Evolutionary conservation across 2,113 vertebrate species (phyloP).

Genomic region (Apteryx mantelli): DNA sequence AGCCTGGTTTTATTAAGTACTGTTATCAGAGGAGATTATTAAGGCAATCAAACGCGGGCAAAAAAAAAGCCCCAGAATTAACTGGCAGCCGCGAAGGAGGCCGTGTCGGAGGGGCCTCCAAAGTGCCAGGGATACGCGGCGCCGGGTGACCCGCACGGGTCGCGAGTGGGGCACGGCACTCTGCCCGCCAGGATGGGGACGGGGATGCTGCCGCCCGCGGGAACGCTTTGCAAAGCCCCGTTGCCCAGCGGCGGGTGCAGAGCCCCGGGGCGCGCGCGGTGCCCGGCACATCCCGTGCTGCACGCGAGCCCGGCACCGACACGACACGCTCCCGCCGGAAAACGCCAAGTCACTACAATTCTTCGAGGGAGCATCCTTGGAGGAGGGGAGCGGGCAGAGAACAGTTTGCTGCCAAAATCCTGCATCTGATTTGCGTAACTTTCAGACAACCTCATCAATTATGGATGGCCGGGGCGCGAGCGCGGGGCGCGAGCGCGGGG

Average conservation of each 20-base stretch:
- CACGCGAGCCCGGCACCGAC: no score
- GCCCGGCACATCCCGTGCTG: no score
- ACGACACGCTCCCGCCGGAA: background rate
- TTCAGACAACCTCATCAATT: conserved; percentile 75
- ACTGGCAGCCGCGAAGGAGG: background rate
- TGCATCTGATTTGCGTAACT: conserved; percentile 66
- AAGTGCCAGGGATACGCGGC: no score
- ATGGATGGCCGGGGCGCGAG: conserved; percentile 58
- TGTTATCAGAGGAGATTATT: conserved; percentile 68
- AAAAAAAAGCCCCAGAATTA: conserved; percentile 11
- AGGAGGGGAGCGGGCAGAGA: conserved; percentile 47
- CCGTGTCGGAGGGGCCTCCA: background rate
- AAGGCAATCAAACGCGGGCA: conserved; percentile 53
- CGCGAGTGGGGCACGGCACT: no score
- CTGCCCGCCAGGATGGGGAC: no score
- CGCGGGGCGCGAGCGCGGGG: background rate
- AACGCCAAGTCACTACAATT: conserved; percentile 67
- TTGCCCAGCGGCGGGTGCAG: no score
- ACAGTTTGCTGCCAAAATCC: conserved; percentile 60
- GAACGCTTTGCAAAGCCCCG: no score
- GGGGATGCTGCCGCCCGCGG: no score
- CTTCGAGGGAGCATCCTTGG: conserved; percentile 41
- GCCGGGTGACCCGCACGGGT: no score
- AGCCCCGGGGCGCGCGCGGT: no score
- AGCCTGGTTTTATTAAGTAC: conserved; percentile 66